Conservation (phyloP, 2,797 vertebrate species). For the Mus minutoides region DNA sequence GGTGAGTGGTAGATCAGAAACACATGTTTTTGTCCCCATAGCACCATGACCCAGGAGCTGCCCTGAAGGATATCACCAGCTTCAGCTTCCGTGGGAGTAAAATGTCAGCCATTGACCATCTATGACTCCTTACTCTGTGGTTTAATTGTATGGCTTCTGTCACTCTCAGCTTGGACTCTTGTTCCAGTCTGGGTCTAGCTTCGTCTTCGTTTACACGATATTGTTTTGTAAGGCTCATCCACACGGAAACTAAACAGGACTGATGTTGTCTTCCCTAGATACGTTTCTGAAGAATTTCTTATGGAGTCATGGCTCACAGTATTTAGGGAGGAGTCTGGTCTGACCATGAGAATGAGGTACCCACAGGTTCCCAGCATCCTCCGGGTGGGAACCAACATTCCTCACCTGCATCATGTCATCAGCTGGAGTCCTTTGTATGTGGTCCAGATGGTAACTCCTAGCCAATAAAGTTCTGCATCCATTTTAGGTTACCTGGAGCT, state of each 20-base stretch:
- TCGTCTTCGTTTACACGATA: neutral
- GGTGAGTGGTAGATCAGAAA: neutral
- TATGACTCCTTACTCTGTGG: neutral
- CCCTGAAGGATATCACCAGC: neutral
- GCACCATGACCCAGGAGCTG: neutral
- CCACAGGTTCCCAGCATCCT: neutral
- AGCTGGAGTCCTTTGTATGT: neutral
- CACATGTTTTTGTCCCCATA: fast-evolving
- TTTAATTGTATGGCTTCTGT: neutral
- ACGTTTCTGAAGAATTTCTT: neutral
- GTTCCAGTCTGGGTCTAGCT: neutral
- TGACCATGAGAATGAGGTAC: neutral
- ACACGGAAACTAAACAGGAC: neutral
- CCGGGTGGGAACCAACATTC: neutral
- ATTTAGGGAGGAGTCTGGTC: neutral
- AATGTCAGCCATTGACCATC: too few species aligned
- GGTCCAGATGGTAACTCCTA: neutral
- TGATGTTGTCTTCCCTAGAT: neutral
- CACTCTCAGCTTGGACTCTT: neutral
- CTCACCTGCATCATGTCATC: neutral
- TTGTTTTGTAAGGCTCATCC: neutral
- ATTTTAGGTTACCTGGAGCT: neutral
- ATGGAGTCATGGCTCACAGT: neutral
- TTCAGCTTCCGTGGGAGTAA: neutral
- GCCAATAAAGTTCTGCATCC: neutral